Evolutionary conservation across 2,797 vertebrate species (phyloP).

Genomic region (Sebastes steindachneri): DNA sequence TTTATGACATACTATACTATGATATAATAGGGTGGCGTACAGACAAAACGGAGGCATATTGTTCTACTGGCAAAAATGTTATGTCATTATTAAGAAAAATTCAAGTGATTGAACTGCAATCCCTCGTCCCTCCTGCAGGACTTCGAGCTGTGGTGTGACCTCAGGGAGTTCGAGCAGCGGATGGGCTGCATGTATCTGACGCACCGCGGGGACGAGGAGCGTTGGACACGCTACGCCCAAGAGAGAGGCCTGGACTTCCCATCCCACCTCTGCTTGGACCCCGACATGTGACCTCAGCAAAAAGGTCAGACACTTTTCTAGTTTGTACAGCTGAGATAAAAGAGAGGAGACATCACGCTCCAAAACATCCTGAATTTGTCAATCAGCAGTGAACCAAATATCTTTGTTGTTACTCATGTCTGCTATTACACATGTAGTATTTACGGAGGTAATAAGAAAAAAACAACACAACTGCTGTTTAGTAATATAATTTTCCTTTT

Average conservation of each 20-base stretch:
- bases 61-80: too few relatives aligned
- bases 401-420: too few relatives aligned
- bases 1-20: too few relatives aligned
- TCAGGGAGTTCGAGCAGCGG: conserved; percentile 77
- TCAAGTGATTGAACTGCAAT: too few relatives aligned
- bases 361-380: too few relatives aligned
- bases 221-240: conserved; percentile 65
- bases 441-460: conserved; percentile 12
- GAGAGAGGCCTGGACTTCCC: conserved; percentile 73
- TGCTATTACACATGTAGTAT: too few relatives aligned
- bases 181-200: conserved; percentile 79
- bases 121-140: conserved; percentile 60
- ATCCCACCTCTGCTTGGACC: conserved; percentile 41
- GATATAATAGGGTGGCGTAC: background rate
- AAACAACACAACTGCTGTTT: conserved; percentile 56
- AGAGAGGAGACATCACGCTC: too few relatives aligned
- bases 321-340: too few relatives aligned
- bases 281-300: conserved; percentile 16
- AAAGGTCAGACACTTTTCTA: conserved; percentile 4
- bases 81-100: too few relatives aligned
- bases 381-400: too few relatives aligned
- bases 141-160: conserved; percentile 84
- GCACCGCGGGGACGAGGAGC: conserved; percentile 71
- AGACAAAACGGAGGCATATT: background rate
- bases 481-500: conserved; percentile 76